Conservation (phyloP, 2,113 vertebrate genomes). For the Ameiurus melas region DNA sequence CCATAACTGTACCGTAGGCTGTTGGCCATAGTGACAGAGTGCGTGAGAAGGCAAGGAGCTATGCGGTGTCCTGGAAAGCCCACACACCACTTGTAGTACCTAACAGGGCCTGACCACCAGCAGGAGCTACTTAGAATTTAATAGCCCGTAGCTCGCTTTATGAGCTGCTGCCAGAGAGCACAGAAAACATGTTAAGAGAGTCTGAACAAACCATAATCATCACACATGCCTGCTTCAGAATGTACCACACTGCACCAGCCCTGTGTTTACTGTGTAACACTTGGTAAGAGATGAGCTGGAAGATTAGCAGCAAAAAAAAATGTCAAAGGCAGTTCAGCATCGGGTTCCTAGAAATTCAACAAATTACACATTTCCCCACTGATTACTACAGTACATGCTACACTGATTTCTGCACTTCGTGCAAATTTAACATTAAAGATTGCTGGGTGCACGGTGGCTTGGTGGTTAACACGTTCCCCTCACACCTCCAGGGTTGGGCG, state of each 20-base stretch:
- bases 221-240: not conserved
- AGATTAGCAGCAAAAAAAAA: not conserved
- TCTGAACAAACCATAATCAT: not conserved
- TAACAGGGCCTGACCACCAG: constrained; percentile 39
- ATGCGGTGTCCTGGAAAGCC: not conserved
- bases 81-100: constrained; percentile 34
- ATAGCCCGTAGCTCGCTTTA: constrained; percentile 44
- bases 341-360: not conserved
- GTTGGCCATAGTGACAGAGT: not conserved
- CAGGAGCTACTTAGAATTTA: constrained; percentile 45
- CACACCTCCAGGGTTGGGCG: too few relatives aligned
- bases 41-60: not conserved
- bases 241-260: not conserved
- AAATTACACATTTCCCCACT: not conserved
- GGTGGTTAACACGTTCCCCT: too few relatives aligned
- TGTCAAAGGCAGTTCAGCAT: not conserved
- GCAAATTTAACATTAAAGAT: not conserved
- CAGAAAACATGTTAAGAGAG: constrained; percentile 32
- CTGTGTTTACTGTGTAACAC: not conserved
- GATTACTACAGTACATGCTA: not conserved
- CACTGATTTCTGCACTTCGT: not conserved
- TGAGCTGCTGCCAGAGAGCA: constrained; percentile 26
- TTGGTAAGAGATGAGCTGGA: not conserved
- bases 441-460: too few relatives aligned
- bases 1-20: not conserved